phyloP scores from a whole-genome alignment of 2,797 vertebrate genomes.

The Microchirus variegatus region DNA sequence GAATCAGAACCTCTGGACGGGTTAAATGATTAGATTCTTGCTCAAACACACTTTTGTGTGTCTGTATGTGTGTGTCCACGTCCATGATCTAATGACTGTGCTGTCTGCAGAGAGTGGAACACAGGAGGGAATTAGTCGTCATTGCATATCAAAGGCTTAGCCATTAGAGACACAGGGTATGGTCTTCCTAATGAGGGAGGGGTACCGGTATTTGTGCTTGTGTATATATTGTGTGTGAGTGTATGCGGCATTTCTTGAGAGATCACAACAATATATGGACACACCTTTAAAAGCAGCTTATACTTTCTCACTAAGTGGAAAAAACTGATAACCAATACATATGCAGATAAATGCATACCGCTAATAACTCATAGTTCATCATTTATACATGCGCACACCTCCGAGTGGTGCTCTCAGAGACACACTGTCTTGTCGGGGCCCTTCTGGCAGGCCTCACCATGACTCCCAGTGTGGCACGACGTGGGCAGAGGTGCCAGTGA shows the following conservation, averaged over 20 bases:
- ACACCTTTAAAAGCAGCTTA: conserved; percentile 39
- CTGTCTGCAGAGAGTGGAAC: conserved; percentile 74
- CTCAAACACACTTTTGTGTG: conserved; percentile 41
- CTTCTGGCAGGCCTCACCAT: conserved; percentile 71
- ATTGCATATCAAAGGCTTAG: conserved; percentile 83
- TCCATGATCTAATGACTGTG: conserved; percentile 67
- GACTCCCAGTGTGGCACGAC: conserved; percentile 70
- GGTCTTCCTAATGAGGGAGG: conserved; percentile 78
- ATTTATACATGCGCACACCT: conserved; percentile 8
- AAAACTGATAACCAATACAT: conserved; percentile 5
- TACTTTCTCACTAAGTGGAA: too few species aligned
- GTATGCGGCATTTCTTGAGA: conserved; percentile 19
- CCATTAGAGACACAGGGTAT: conserved; percentile 71
- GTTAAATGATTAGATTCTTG: conserved; percentile 74
- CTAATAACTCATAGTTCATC: too few species aligned
- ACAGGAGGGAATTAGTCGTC: conserved; percentile 82
- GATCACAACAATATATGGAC: conserved; percentile 54
- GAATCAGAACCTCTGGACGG: conserved; percentile 74
- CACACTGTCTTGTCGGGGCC: conserved; percentile 57
- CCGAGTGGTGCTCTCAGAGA: conserved; percentile 36
- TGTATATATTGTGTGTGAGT: conserved; percentile 31
- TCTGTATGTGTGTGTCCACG: conserved; percentile 49
- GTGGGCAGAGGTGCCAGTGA: conserved; percentile 73
- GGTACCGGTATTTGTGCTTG: conserved; percentile 48
- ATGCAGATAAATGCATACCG: neutral